Percentiles rank a stretch among this genome's conserved stretches.
phyloP scores from a whole-genome alignment of 2,113 vertebrate genomes.

The human region GRCh38 chr12:98741501-98742000 shows the following conservation, averaged over 20 bases:
- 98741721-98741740: not conserved
- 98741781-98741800: not conserved
- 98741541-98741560: not conserved
- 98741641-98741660: not conserved
- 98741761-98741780: slow-evolving; percentile 24
- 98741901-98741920: not conserved
- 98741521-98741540: not conserved
- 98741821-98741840: not conserved
- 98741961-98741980: not conserved
- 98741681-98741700: not conserved
- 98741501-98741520: not conserved
- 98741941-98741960: not conserved
- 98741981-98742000: not conserved
- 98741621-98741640: not conserved
- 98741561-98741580: not conserved
- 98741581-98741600: not conserved
- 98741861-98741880: not conserved
- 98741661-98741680: not conserved
- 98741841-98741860: not conserved
- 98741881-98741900: not conserved
- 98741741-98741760: not conserved
- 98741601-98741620: not conserved
- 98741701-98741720: not conserved
- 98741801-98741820: slow-evolving; percentile 31
- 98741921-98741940: not conserved